A percentile compares a stretch with the other conserved stretches of the same genome.
Conservation (phyloP, 2,113 vertebrate species). For the Opisthocomus hoazin region DNA sequence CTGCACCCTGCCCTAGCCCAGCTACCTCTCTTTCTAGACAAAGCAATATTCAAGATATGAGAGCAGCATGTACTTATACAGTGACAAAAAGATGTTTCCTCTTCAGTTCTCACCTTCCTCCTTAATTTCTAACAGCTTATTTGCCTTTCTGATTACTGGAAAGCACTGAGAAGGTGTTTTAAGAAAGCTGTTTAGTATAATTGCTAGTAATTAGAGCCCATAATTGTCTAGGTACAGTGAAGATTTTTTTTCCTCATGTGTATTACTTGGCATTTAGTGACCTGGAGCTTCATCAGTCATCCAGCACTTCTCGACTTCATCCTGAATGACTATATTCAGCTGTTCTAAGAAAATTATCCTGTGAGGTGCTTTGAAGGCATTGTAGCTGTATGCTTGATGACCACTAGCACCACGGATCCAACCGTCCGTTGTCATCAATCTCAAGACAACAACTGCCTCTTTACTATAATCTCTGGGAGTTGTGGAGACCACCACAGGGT, state of each 20-base stretch:
- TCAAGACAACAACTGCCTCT: background rate
- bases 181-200: background rate
- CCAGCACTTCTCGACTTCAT: background rate
- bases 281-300: background rate
- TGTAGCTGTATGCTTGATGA: background rate
- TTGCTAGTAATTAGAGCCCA: background rate
- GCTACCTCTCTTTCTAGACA: background rate
- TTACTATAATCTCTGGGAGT: accelerated
- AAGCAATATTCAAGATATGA: background rate
- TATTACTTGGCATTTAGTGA: background rate
- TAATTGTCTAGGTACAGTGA: background rate
- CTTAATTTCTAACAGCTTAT: background rate
- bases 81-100: background rate
- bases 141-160: background rate
- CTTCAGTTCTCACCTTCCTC: background rate
- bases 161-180: background rate
- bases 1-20: background rate
- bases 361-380: background rate
- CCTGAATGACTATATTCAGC: background rate
- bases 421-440: background rate
- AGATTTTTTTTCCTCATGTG: accelerated
- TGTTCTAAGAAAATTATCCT: background rate
- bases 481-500: background rate
- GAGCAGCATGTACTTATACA: background rate
- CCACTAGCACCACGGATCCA: accelerated